Base-by-base conservation (phyloP, 2,888 invertebrate genomes). In the Hermaeophaga mercurialis region DNA sequence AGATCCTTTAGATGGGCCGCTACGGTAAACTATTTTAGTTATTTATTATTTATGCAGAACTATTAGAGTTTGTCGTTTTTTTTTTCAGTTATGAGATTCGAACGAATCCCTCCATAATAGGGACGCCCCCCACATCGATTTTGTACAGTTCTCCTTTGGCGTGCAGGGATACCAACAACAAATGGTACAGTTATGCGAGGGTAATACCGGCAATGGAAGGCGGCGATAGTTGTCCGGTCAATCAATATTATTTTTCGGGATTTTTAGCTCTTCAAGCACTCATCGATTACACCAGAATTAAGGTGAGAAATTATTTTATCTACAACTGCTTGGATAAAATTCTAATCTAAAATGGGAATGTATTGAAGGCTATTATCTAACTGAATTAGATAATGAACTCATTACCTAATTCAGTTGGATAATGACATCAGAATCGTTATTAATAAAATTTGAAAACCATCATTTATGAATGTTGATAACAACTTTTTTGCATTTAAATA, bases 221-320 rank as follows among this genome's bases (percentile, higher is more conserved):
- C 0, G 86, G 87, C n/a, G 85, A 85, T 59, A 83, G 83, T 5
- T 90, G 90, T 70, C 89, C 89, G 0, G 87, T 86, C 3, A 85
- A 89, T 66, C 85, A 88, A 76, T 90, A 90, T 71, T 87, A 86
- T 72, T 86, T 85, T 71, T 88, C 88, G 0, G 89, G 89, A n/a
- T 90, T 90, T 72, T 74, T 89, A 59, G 87, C 87, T 2, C 74
- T 90, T 64, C 89, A 90, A 75, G 82, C 85, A 14, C 76, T 90
- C 12, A 82, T 89, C 43, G 89, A 90, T 73, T 85, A 82, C 69
- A 86, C 87, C 15, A 88, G 88, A 75, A 88, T 89, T 62, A 84
- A 83, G 80, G 88, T 88, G 72, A 64, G 62, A 43, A 14, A n/a
- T n/a, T n/a, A n/a, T n/a, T n/a, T n/a, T n/a, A n/a, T n/a, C n/a